Base-by-base conservation (phyloP, 2,113 vertebrate species). In the Kryptolebias marmoratus region DNA sequence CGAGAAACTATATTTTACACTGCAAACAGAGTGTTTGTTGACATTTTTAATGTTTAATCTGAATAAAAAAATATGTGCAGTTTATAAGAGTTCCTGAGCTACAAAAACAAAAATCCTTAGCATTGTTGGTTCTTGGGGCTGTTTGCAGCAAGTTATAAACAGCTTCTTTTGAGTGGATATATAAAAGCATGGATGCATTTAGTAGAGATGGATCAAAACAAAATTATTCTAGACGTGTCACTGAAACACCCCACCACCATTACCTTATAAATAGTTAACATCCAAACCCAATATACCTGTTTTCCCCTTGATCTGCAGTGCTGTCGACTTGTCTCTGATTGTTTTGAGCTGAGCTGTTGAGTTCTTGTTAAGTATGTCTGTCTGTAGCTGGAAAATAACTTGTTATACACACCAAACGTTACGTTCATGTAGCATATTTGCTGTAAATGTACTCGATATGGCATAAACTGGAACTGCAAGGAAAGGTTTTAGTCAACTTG, bases 1-100 rank as follows among this genome's bases (percentile, higher is more conserved):
- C 2, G 9, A 39, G 30, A 64, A 65, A 7, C 12, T 30, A 12
- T 11, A 55, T 53, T 53, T 53, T 53, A 69, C 83, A 84, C 85
- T 88, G 75, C 78, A 83, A 80, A 81, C 73, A 64, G 73, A 66
- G 82, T 82, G 12, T 48, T 48, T 14, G 47, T 5, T 15, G 13
- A 42, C 10, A 1, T 42, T 42, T 42, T 7, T 42, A 10, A 42
- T 42, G 8, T 42, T 42, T 5, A 36, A 36, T 42, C 8, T 42
- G 3, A 36, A 36, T 36, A 36, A 36, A 36, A 36, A 4, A 7
- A 36, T 7, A 36, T 4, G 7, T 7, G 7, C 32, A 7, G 32
- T 36, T 36, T 7, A 42, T 42, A 10, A 8, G 10, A 42, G 39
- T 42, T 42, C 39, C 39, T 42, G 39, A 42, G 39, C 5, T 6